phyloP scores from a whole-genome alignment of 1,140 invertebrate species.

The Hylaeus volcanicus region DNA sequence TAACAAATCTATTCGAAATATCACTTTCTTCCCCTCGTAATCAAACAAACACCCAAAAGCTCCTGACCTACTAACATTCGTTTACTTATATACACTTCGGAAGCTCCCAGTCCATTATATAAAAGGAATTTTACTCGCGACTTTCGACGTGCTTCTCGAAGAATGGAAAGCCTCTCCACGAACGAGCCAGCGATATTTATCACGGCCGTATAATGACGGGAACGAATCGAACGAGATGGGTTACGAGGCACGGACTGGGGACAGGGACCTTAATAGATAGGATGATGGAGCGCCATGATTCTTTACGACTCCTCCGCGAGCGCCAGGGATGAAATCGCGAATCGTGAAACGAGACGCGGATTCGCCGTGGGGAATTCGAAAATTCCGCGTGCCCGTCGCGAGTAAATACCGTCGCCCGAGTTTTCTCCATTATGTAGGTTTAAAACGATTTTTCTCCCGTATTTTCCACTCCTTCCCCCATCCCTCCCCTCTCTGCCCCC shows the following conservation, averaged over 20 bases:
- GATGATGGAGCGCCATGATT: background rate
- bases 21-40: too few relatives aligned
- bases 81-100: too few relatives aligned
- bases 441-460: conserved; percentile 30
- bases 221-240: conserved; percentile 28
- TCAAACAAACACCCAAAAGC: too few relatives aligned
- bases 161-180: background rate
- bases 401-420: conserved; percentile 24
- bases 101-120: background rate
- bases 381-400: background rate
- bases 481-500: background rate
- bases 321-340: background rate
- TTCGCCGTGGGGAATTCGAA: background rate
- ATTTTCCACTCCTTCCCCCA: background rate
- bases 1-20: too few relatives aligned
- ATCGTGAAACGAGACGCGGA: background rate
- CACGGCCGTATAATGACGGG: conserved; percentile 6
- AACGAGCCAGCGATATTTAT: background rate
- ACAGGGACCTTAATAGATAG: background rate
- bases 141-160: background rate
- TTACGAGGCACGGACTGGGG: conserved; percentile 1
- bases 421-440: conserved; percentile 19
- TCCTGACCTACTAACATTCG: too few relatives aligned
- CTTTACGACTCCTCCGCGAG: conserved; percentile 24
- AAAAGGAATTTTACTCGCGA: background rate